These are phyloP conservation scores for Hippolais icterina DNA, from an alignment of 2,113 vertebrate species.

Conservation along the genomic window DNA sequence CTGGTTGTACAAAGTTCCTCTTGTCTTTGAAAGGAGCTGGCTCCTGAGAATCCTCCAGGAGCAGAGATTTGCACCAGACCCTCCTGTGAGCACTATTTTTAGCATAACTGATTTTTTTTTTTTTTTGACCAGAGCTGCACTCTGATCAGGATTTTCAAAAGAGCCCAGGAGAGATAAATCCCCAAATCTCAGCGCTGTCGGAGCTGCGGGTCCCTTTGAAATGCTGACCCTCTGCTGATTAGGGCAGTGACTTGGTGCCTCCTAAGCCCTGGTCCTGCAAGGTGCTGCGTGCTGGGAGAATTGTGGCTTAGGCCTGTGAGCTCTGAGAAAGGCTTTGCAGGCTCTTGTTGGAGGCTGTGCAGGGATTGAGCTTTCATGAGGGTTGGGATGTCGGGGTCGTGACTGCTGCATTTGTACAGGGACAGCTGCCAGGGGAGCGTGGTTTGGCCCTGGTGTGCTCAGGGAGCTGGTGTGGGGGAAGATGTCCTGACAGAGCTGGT, in stretches of 20 bases:
- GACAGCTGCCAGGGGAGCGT: background rate
- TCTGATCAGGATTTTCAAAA: slow-evolving; percentile 50
- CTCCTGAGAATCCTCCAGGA: background rate
- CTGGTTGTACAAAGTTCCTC: background rate
- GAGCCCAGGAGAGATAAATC: slow-evolving; percentile 30
- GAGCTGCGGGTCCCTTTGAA: slow-evolving; percentile 19
- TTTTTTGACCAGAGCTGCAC: background rate
- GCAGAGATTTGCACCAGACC: background rate
- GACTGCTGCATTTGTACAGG: fast-evolving
- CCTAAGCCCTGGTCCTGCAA: slow-evolving; percentile 11
- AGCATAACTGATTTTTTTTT: background rate
- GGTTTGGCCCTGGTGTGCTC: background rate
- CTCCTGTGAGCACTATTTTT: slow-evolving; percentile 30
- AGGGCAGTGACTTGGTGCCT: background rate
- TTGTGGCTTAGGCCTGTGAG: background rate
- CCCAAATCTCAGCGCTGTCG: background rate
- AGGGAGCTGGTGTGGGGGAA: background rate
- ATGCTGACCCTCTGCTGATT: background rate
- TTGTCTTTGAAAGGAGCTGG: slow-evolving; percentile 26
- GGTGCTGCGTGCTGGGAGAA: background rate
- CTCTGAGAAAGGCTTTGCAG: background rate
- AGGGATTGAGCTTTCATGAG: background rate
- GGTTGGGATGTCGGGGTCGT: background rate
- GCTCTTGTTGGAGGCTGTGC: background rate
- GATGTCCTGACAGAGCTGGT: background rate